Conservation (phyloP, 2,797 vertebrate genomes). For the Taenioides sp. region DNA sequence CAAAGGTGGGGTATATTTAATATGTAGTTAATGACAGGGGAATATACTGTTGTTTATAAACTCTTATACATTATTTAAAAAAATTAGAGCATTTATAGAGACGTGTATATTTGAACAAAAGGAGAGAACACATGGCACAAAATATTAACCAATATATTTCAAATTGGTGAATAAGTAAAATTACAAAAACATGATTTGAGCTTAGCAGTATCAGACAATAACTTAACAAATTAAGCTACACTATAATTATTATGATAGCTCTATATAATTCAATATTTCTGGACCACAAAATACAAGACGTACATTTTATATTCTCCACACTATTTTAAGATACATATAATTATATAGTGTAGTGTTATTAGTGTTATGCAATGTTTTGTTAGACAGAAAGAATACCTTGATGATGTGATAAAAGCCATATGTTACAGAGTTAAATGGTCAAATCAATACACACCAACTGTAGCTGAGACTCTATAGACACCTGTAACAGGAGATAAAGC, state of each 20-base stretch:
- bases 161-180: not conserved
- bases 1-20: not conserved
- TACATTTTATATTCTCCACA: not conserved
- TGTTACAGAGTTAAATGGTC: not conserved
- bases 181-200: not conserved
- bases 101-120: not conserved
- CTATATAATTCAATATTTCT: not conserved
- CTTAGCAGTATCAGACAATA: not conserved
- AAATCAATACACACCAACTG: not conserved
- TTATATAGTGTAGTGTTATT: no score
- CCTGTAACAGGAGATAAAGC: conserved; percentile 10
- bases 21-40: not conserved
- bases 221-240: not conserved
- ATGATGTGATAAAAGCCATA: not conserved
- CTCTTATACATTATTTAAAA: not conserved
- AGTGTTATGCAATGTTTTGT: not conserved
- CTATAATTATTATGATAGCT: not conserved
- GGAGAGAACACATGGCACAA: not conserved
- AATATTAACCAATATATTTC: not conserved
- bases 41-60: not conserved
- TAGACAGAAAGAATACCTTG: not conserved
- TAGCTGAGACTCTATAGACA: conserved; percentile 29
- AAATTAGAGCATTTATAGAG: not conserved
- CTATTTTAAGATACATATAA: not conserved
- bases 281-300: not conserved